Percentiles rank a stretch among this genome's conserved stretches.
These are phyloP conservation scores for Conopomorpha cramerella DNA, from an alignment of 1,140 invertebrate species.

Conservation along the genomic window DNA sequence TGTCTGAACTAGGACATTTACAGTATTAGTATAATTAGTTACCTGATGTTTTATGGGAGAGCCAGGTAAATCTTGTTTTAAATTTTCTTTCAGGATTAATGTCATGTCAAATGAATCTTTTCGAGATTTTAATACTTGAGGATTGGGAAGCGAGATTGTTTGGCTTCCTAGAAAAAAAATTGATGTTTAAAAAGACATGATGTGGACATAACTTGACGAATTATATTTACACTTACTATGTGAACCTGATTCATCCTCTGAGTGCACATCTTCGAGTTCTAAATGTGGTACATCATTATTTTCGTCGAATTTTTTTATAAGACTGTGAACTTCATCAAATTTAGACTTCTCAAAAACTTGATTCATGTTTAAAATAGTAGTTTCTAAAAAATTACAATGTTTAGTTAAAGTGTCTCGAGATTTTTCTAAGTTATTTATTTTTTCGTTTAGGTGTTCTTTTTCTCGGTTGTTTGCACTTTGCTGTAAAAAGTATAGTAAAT, in stretches of 20 bases:
- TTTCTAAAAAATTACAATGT: slow-evolving; percentile 32
- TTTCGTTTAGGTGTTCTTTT: slow-evolving; percentile 27
- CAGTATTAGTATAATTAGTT: slow-evolving; percentile 1
- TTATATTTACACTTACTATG: slow-evolving; percentile 14
- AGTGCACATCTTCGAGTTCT: slow-evolving; percentile 23
- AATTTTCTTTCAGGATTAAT: slow-evolving; percentile 1
- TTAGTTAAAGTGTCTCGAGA: slow-evolving; percentile 19
- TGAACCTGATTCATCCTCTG: slow-evolving; percentile 22
- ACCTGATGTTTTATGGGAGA: slow-evolving; percentile 10
- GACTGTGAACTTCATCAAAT: slow-evolving; percentile 1
- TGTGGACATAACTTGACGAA: too few relatives aligned
- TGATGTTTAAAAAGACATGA: too few relatives aligned
- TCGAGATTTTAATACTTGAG: slow-evolving; percentile 14
- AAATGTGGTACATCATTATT: slow-evolving; percentile 1
- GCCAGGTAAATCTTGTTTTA: slow-evolving; percentile 6
- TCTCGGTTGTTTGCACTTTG: slow-evolving; percentile 24
- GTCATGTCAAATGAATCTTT: slow-evolving; percentile 3
- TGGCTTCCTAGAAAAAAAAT: slow-evolving; percentile 25
- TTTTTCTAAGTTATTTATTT: slow-evolving; percentile 23
- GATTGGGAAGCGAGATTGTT: slow-evolving; percentile 27
- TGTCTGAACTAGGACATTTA: slow-evolving; percentile 21
- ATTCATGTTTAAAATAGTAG: slow-evolving; percentile 26
- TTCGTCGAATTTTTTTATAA: slow-evolving; percentile 3
- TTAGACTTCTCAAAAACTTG: slow-evolving; percentile 20
- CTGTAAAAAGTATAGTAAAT: slow-evolving; percentile 14